Evolutionary conservation across 1,140 invertebrate genomes (phyloP).

Genomic region (Penaeus japonicus): DNA sequence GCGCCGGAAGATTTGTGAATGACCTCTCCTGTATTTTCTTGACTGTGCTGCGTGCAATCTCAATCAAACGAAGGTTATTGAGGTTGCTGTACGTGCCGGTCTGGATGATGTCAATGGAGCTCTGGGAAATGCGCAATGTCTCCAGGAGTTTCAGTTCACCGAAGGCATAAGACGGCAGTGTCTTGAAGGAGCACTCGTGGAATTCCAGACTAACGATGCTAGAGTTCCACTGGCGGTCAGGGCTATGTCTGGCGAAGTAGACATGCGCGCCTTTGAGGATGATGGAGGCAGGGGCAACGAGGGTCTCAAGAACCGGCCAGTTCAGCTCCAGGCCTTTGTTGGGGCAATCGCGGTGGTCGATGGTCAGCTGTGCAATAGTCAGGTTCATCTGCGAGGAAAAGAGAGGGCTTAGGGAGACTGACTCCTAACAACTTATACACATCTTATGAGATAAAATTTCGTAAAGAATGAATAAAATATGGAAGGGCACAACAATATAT

Average conservation of each 20-base stretch:
- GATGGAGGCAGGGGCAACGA: constrained; percentile 22
- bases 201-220: constrained; percentile 34
- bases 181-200: constrained; percentile 25
- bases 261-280: constrained; percentile 31
- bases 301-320: constrained; percentile 41
- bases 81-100: constrained; percentile 23
- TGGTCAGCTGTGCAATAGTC: constrained; percentile 34
- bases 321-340: constrained; percentile 25
- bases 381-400: background rate
- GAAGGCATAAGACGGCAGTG: constrained; percentile 31
- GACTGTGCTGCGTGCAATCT: constrained; percentile 43
- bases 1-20: constrained; percentile 15
- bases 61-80: constrained; percentile 14
- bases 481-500: background rate
- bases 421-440: too few species aligned
- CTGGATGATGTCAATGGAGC: constrained; percentile 16
- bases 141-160: constrained; percentile 29
- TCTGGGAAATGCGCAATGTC: constrained; percentile 25
- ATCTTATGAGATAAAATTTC: too few species aligned
- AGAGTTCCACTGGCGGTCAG: background rate
- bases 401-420: too few species aligned
- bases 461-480: too few species aligned
- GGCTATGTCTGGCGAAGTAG: background rate
- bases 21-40: constrained; percentile 10
- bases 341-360: constrained; percentile 39